Base-by-base conservation (phyloP, 2,113 vertebrate species). In the Aspidoscelis tigris region DNA sequence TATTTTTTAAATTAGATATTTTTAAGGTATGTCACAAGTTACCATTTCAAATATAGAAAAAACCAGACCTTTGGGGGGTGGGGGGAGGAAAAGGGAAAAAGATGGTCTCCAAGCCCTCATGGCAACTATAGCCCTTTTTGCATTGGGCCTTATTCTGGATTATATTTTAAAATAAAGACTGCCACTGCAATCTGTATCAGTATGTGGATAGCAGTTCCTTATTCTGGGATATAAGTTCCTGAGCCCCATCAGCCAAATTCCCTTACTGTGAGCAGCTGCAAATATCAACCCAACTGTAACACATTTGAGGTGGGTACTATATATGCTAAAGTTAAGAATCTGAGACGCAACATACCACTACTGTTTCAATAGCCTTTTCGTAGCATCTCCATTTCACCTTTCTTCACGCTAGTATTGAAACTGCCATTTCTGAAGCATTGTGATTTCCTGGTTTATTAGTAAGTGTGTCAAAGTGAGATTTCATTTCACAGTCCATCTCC, bases 401-500 rank as follows among this genome's bases (percentile, higher is more conserved):
- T 71, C 33, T 55, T 20, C 18, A 22, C 75, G 21, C 24, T 82
- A 87, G 83, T 50, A 88, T 0, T 81, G 65, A 92, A 90, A 78
- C 69, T 82, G 43, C 12, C 83, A 33, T 78, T 92, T 93, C 76
- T 74, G 8, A 58, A 61, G 0, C 24, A 1, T 53, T 47, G 33
- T 64, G 5, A 16, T 7, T 44, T 89, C 84, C 64, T 33, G 41
- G 65, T 83, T 50, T 73, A 75, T 81, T 78, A 71, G 55, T 61
- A 10, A 80, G 26, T 72, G n/a, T 81, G 41, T 39, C 80, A 81
- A 80, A 72, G 61, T 82, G 81, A 88, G 3, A 86, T 88, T 90
- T 89, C 55, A 89, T 88, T 90, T 90, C 88, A 86, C 82, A 76
- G 79, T 39, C 76, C 82, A 4, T 68, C 81, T 90, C 82, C 83